Evolutionary conservation across 2,888 invertebrate genomes (phyloP).

Genomic region (Clistopyga incitator): DNA sequence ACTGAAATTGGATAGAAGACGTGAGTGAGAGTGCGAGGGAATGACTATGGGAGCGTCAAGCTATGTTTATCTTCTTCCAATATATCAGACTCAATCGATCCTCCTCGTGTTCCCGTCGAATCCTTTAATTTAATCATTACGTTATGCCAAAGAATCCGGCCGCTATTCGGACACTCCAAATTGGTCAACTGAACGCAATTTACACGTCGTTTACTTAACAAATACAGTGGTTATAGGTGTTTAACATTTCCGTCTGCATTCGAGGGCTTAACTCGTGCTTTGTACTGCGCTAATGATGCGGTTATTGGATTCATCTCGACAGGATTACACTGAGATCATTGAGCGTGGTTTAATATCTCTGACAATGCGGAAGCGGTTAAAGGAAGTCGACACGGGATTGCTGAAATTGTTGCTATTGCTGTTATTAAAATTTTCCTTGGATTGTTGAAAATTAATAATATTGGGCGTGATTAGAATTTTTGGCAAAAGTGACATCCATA

Average conservation of each 20-base stretch:
- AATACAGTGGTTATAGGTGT: background rate
- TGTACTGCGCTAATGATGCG: slow-evolving; percentile 34
- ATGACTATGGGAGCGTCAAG: background rate
- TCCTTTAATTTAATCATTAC: slow-evolving; percentile 40
- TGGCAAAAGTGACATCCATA: no score
- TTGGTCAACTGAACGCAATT: slow-evolving; percentile 41
- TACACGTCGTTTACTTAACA: slow-evolving; percentile 14
- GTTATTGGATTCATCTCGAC: slow-evolving; percentile 27
- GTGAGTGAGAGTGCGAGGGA: slow-evolving; percentile 31
- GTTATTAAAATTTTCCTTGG: no score
- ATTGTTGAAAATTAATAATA: no score
- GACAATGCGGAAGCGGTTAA: slow-evolving; percentile 24
- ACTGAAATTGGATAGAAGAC: slow-evolving; percentile 69
- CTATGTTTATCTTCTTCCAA: slow-evolving; percentile 65
- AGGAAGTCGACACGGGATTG: background rate
- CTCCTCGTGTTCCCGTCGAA: slow-evolving; percentile 34
- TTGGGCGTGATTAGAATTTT: no score
- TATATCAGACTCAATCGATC: slow-evolving; percentile 64
- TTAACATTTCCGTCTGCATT: background rate
- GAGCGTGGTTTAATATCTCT: slow-evolving; percentile 55
- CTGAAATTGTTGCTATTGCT: no score
- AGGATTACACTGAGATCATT: slow-evolving; percentile 44
- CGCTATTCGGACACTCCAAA: slow-evolving; percentile 21
- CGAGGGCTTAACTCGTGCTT: slow-evolving; percentile 10
- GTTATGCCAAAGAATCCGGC: slow-evolving; percentile 47